A percentile compares a stretch with the other conserved stretches of the same genome.
Evolutionary conservation across 2,888 invertebrate species (phyloP).

Genomic region (Sarcophaga subvicina): DNA sequence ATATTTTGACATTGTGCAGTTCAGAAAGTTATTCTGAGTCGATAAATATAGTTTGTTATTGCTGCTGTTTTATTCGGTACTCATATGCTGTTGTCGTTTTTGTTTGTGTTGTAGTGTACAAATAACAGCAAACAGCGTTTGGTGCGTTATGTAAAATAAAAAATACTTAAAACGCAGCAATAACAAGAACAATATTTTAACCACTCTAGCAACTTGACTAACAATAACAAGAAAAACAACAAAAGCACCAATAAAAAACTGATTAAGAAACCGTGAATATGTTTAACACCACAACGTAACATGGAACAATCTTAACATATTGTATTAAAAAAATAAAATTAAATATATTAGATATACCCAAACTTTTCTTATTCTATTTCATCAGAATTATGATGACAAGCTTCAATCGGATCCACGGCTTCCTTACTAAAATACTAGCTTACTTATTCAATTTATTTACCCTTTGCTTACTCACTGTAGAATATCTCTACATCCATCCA

Average conservation of each 20-base stretch:
- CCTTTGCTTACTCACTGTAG: too few species aligned
- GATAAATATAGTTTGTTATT: constrained; percentile 48
- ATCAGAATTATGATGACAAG: too few species aligned
- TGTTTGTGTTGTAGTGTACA: background rate
- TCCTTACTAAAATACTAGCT: too few species aligned
- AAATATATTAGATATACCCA: too few species aligned
- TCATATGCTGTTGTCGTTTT: constrained; percentile 20
- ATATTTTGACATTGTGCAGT: constrained; percentile 25
- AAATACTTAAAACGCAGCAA: background rate
- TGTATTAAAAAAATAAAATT: background rate
- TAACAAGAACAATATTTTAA: background rate
- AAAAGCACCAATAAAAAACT: background rate
- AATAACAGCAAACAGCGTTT: constrained; percentile 22
- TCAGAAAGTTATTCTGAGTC: constrained; percentile 56
- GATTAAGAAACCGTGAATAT: background rate
- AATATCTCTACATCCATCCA: too few species aligned
- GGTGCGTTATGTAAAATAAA: background rate
- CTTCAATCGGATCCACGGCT: too few species aligned
- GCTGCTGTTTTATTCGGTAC: background rate
- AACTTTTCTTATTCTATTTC: too few species aligned
- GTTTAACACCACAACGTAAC: background rate
- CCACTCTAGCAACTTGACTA: background rate
- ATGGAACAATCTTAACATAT: background rate
- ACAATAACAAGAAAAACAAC: background rate
- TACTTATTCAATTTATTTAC: too few species aligned